Conservation (phyloP, 2,888 invertebrate species). For the Papilio demoleus region DNA sequence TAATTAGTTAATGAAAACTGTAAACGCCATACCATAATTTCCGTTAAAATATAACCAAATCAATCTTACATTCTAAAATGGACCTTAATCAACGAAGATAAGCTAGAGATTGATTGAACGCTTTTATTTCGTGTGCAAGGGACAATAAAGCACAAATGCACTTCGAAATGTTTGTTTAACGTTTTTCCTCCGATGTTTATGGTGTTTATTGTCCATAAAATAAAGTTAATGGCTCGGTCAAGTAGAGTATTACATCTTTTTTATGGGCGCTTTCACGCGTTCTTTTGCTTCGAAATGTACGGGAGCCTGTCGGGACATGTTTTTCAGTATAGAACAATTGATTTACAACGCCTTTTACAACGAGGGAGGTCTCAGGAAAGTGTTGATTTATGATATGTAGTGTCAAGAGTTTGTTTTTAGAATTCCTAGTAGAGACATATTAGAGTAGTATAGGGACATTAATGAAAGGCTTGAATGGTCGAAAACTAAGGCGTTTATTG, state of each 20-base stretch:
- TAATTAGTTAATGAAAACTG: conserved; percentile 35
- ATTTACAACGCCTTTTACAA: neutral
- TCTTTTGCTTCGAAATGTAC: conserved; percentile 21
- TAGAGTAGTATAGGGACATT: too few species aligned
- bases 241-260: conserved; percentile 41
- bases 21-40: conserved; percentile 15
- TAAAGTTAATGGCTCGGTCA: conserved; percentile 42
- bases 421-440: neutral
- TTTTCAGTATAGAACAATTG: conserved; percentile 26
- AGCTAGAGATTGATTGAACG: conserved; percentile 45
- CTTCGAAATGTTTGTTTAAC: conserved; percentile 49
- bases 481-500: neutral
- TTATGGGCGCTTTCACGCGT: conserved; percentile 40
- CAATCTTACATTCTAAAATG: conserved; percentile 4
- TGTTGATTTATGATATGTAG: conserved; percentile 18
- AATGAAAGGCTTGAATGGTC: neutral
- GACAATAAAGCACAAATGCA: conserved; percentile 49
- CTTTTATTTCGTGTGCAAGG: conserved; percentile 14
- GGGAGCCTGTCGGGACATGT: conserved; percentile 34
- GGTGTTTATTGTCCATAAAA: conserved; percentile 54
- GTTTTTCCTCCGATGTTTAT: conserved; percentile 51
- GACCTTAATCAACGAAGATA: conserved; percentile 26
- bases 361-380: conserved; percentile 12
- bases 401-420: neutral
- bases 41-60: conserved; percentile 17